Percentiles rank a stretch among this genome's conserved stretches.
Conservation (phyloP, 1,140 invertebrate species). For the Zaprionus lachaisei region DNA sequence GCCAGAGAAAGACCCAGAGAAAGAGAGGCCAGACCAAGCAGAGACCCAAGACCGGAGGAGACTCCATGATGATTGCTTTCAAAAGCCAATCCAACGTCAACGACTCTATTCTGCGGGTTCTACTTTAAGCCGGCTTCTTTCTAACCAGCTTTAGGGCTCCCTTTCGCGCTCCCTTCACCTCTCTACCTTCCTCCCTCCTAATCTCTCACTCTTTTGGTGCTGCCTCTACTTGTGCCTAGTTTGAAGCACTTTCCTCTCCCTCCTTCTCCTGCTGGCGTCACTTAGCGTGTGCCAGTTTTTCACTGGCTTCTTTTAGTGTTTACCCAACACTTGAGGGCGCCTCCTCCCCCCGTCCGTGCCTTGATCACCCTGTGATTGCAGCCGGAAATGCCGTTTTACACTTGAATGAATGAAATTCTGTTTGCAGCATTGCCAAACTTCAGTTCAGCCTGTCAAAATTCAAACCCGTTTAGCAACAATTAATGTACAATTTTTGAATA, state of each 20-base stretch:
- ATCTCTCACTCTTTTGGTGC: slow-evolving; percentile 44
- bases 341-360: background rate
- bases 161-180: background rate
- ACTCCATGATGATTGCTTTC: slow-evolving; percentile 52
- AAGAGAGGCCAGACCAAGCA: too few relatives aligned
- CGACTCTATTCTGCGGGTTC: slow-evolving; percentile 73
- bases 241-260: slow-evolving; percentile 25
- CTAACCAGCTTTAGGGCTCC: slow-evolving; percentile 21
- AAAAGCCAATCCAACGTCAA: slow-evolving; percentile 74
- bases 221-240: slow-evolving; percentile 66
- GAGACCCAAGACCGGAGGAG: slow-evolving; percentile 16
- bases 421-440: slow-evolving; percentile 67
- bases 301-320: slow-evolving; percentile 69
- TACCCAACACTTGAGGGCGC: slow-evolving; percentile 38
- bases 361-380: slow-evolving; percentile 58
- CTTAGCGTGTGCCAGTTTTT: slow-evolving; percentile 79
- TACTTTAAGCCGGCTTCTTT: slow-evolving; percentile 49
- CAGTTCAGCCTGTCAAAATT: slow-evolving; percentile 33
- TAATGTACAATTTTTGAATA: slow-evolving; percentile 57
- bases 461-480: slow-evolving; percentile 63
- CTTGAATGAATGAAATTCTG: slow-evolving; percentile 70
- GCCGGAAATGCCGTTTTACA: slow-evolving; percentile 83
- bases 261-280: slow-evolving; percentile 32
- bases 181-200: slow-evolving; percentile 30
- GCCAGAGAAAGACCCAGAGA: slow-evolving; percentile 10